Conservation (phyloP, 2,797 vertebrate species). For the Gobionotothen gibberifrons region DNA sequence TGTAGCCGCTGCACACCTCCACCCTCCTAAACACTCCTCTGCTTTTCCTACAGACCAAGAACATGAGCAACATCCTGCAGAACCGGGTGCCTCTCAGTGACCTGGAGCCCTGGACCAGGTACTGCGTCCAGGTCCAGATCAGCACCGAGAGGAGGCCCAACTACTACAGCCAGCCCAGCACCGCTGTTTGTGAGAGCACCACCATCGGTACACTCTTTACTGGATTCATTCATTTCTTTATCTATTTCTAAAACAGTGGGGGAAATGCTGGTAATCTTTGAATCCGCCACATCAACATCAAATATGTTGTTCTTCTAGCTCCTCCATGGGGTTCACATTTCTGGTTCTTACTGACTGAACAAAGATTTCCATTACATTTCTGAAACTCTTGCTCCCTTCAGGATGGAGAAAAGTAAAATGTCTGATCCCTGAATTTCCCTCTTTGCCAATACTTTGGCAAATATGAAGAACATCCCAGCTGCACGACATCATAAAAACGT, state of each 20-base stretch:
- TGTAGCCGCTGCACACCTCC: background rate
- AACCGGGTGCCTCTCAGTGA: constrained; percentile 49
- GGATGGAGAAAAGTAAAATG: too few species aligned
- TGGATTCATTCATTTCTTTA: background rate
- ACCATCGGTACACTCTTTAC: constrained; percentile 24
- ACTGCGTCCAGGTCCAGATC: constrained; percentile 76
- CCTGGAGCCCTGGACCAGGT: constrained; percentile 61
- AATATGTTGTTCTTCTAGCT: too few species aligned
- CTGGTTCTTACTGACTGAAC: background rate
- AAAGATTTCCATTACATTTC: too few species aligned
- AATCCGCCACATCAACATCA: too few species aligned
- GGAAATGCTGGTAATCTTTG: too few species aligned
- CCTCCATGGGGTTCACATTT: too few species aligned
- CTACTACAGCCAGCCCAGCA: constrained; percentile 48
- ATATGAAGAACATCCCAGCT: too few species aligned
- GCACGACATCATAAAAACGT: too few species aligned
- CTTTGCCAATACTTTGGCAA: too few species aligned
- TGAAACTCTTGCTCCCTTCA: too few species aligned
- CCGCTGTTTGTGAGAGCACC: constrained; percentile 63
- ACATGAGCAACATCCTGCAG: background rate
- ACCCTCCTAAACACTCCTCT: constrained; percentile 5
- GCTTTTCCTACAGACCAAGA: constrained; percentile 39
- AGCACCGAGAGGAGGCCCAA: background rate
- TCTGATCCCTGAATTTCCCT: too few species aligned
- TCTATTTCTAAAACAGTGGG: background rate